Evolutionary conservation across 2,888 invertebrate genomes (phyloP), one percentile per base, ranked within the genome.

Genomic region (Endomychus coccineus): DNA sequence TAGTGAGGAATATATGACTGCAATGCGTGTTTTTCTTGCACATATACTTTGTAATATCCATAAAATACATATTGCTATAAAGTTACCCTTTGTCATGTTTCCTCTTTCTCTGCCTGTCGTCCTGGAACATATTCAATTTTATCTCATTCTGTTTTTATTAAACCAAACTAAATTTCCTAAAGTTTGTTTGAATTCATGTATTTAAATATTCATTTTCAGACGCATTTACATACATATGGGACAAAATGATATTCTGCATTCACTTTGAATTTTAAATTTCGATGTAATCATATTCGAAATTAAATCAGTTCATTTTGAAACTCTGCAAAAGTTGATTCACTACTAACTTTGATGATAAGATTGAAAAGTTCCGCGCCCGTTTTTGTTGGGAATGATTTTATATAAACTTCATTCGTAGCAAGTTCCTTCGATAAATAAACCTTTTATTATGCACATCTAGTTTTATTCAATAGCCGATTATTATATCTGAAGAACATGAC

Each of bases 211-310:
- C 64, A 66, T 65, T 64, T 65, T 63, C 61, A 57, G 50, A 52
- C 54, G 53, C 56, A 65, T 66, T 66, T 66, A 62, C 66, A 66
- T 66, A 66, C 66, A 66, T 66, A 67, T 66, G 65, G 62, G 62
- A 55, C 55, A 52, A 56, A 58, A 59, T 60, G 62, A 62, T 66
- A 64, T 62, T 63, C 61, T 54, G 64, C 64, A 59, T 66, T 64
- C 62, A 62, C 63, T 66, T 66, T 66, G 62, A 65, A 66, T 65
- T 67, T 66, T 61, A 65, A 65, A 66, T 66, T 64, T 58, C 55
- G 48, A 59, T 59, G 60, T 65, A 64, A 65, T 67, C 64, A 64
- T 64, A 66, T 66, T 67, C 64, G 56, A 58, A 66, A 67, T 64
- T 64, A 64, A 66, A 66, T 67, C 66, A 67, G 64, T 63, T 62